Evolutionary conservation across 2,113 vertebrate genomes (phyloP), one percentile per base, ranked within the genome.

Genomic region (Penelope pileata): DNA sequence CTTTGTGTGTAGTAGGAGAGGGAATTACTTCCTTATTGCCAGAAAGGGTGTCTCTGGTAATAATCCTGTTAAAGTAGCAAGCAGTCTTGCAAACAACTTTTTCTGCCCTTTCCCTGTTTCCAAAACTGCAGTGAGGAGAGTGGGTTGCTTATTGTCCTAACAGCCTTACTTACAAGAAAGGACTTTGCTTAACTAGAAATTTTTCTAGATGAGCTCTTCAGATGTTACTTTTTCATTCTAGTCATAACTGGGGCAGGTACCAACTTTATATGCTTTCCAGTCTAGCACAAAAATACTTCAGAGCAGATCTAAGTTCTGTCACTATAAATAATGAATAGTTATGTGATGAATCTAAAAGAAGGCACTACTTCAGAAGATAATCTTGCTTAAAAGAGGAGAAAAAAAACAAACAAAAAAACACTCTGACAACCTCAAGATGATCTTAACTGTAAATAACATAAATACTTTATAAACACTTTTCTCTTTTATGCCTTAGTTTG

Each of bases 401-500:
- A 66, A 72, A 19, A 0, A 4, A 1, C 27, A 76, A 63, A 87
- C 74, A 67, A 73, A 21, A 0, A 4, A 1, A 18, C 69, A 60
- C 36, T n/a, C 32, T 84, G 94, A 69, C 86, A 97, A 66, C 22
- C 67, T 92, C 60, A 82, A 92, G 54, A 67, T 36, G 47, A 74
- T 93, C 68, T 96, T 91, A 86, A 48, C 47, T 63, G 76, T 88
- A 95, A 95, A 94, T 91, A 91, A 67, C 68, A 94, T 93, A 74
- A 96, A 92, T 96, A 70, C 43, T 93, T 94, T 43, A 95, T 90
- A 88, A 95, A 94, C 42, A 21, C 48, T 79, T 87, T 88, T 79
- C 17, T 94, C 11, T 62, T 82, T 84, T 90, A 24, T 93, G n/a
- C 43, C 17, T 75, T 79, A 40, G 27, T 60, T 92, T 87, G 82